A percentile compares a stretch with the other conserved stretches of the same genome.
phyloP scores from a whole-genome alignment of 2,888 invertebrate species.

The Drosophila maculinotata region DNA sequence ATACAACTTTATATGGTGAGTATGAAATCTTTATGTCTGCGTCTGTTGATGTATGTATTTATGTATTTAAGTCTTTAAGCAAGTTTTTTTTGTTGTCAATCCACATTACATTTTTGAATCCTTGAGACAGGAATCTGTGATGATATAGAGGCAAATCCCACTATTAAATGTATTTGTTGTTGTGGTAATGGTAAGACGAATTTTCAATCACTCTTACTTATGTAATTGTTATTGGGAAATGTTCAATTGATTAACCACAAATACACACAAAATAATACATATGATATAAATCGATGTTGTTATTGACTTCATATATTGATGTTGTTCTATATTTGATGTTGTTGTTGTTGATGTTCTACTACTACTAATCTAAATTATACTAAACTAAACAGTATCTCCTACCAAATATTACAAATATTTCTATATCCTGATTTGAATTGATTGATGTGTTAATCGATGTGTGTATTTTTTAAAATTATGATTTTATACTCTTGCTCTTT shows the following conservation, averaged over 20 bases:
- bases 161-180: conserved; percentile 2
- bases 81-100: conserved; percentile 18
- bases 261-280: conserved; percentile 36
- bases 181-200: neutral
- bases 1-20: conserved; percentile 38
- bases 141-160: conserved; percentile 7
- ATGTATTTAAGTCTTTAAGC: conserved; percentile 33
- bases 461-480: conserved; percentile 18
- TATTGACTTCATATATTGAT: conserved; percentile 81
- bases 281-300: conserved; percentile 76
- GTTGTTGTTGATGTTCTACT: conserved; percentile 75
- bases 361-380: conserved; percentile 40
- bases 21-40: conserved; percentile 37
- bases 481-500: conserved; percentile 28
- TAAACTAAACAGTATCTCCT: conserved; percentile 42
- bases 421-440: conserved; percentile 59
- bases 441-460: conserved; percentile 55
- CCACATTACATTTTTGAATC: conserved; percentile 6
- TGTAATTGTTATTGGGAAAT: conserved; percentile 22
- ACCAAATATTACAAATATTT: conserved; percentile 51
- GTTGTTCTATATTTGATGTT: conserved; percentile 77
- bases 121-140: conserved; percentile 13
- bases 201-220: conserved; percentile 13
- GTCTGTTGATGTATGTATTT: conserved; percentile 25
- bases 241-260: conserved; percentile 14